phyloP scores from a whole-genome alignment of 2,888 invertebrate species.

The Tipula vernalis region DNA sequence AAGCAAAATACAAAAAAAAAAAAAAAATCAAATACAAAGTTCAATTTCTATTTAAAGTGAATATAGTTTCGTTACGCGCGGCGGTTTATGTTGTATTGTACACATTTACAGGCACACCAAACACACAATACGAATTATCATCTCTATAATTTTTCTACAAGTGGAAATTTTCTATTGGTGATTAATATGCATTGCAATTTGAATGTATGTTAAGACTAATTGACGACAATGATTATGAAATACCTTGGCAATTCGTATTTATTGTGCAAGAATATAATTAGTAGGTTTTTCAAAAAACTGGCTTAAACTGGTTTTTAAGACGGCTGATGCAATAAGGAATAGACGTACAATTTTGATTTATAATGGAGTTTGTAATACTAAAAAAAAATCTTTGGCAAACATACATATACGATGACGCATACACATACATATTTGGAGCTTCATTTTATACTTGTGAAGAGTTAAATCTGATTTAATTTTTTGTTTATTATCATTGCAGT shows the following conservation, averaged over 20 bases:
- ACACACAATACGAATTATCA: not conserved
- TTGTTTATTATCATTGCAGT: not conserved
- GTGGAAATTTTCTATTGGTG: not conserved
- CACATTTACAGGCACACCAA: not conserved
- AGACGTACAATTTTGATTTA: not conserved
- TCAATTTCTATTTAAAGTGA: not conserved
- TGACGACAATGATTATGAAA: not conserved
- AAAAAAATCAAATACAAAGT: not conserved
- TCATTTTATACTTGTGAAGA: not conserved
- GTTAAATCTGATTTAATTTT: not conserved
- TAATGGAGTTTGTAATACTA: not conserved
- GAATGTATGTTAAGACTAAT: not conserved
- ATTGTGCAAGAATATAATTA: not conserved
- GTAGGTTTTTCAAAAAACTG: not conserved
- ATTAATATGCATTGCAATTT: not conserved
- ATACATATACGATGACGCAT: not conserved
- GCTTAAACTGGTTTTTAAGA: not conserved
- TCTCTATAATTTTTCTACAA: not conserved
- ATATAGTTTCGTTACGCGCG: not conserved
- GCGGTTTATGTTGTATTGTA: not conserved
- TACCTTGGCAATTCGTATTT: not conserved
- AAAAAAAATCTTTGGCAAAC: not conserved
- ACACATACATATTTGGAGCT: not conserved
- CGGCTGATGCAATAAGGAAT: not conserved
- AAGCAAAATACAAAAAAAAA: not conserved